Base-by-base conservation (phyloP, 2,888 invertebrate genomes). In the Lithophane semibrunnea region DNA sequence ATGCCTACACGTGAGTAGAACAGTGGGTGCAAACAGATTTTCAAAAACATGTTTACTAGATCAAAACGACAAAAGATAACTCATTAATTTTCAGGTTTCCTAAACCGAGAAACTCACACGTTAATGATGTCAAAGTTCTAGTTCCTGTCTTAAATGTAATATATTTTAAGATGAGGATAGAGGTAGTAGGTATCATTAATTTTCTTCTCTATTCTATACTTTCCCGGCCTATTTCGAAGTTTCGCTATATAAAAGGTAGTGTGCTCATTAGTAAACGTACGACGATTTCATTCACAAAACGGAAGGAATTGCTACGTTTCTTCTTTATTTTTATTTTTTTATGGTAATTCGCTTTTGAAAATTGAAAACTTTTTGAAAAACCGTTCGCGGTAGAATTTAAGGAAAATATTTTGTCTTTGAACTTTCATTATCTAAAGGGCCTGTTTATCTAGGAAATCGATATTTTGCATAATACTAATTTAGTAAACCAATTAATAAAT, bases 221-320 rank as follows among this genome's bases (percentile, higher is more conserved):
- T 71, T 10, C 37, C 44, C 58, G 58, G 37, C 71, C 70, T 71
- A 71, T 74, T 67, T 60, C 24, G 64, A 79, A 80, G 54, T 37
- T 37, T 68, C 60, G 29, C 12, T 60, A 60, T 58, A 42, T 49
- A 37, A 61, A 69, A 61, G 44, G 58, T 79, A 71, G 49, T 74
- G 58, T 71, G 63, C 84, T 82, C 85, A 80, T 82, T 82, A 82
- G 80, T 61, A 52, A 73, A 42, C 16, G 29, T 63, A 54, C 37
- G 75, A 49, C 29, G 44, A 71, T 84, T 63, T 80, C 16, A 37
- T 58, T 79, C 24, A 61, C 37, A 12, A 47, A 70, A 47, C 47
- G 24, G n/a, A 12, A 37, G 5, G 21, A 47, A 65, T 49, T 78
- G 69, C 13, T 61, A 18, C 3, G 29, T 29, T 29, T 29, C 29